A percentile compares a stretch with the other conserved stretches of the same genome.
phyloP scores from a whole-genome alignment of 2,888 invertebrate genomes.

The Eupsilia transversa region DNA sequence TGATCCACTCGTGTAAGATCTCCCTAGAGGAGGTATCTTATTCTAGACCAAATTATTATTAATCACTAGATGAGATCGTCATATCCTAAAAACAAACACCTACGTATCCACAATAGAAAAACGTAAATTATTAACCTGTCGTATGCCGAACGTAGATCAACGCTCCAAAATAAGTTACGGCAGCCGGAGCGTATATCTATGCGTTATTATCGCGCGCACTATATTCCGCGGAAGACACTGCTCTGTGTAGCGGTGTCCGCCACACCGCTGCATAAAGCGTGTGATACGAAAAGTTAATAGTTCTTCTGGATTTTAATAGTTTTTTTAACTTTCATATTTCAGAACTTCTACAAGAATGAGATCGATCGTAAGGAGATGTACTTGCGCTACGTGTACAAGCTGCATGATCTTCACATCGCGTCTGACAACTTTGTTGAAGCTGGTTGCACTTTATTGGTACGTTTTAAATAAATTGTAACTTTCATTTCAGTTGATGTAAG shows the following conservation, averaged over 20 bases:
- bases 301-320: no score
- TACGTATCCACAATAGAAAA: no score
- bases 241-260: background rate
- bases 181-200: background rate
- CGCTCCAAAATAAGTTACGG: background rate
- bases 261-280: no score
- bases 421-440: conserved; percentile 98
- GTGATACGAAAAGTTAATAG: no score
- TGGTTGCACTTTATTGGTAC: conserved; percentile 96
- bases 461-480: conserved; percentile 19
- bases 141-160: background rate
- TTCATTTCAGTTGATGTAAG: no score
- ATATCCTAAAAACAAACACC: no score
- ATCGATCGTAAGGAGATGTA: conserved; percentile 99
- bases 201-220: background rate
- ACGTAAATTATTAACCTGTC: background rate
- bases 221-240: background rate
- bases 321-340: conserved; percentile 64
- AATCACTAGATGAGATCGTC: no score
- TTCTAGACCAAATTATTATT: no score
- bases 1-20: no score
- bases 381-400: conserved; percentile 97
- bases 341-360: conserved; percentile 99
- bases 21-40: no score
- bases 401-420: conserved; percentile 97